phyloP scores from a whole-genome alignment of 2,797 vertebrate genomes.

The Garrulus glandarius region DNA sequence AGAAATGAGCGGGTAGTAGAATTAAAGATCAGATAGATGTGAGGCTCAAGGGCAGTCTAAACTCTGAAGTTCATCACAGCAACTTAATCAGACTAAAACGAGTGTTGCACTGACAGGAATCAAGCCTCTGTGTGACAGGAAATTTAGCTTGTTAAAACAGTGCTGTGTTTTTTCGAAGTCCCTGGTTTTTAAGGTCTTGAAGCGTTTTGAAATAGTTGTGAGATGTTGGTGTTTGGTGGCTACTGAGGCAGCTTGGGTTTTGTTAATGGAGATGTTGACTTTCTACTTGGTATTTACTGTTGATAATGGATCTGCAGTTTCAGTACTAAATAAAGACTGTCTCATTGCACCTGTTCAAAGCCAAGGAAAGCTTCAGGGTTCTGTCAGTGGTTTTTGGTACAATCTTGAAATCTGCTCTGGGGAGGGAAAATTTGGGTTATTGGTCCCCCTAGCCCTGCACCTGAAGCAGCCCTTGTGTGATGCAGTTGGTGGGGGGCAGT shows the following conservation, averaged over 20 bases:
- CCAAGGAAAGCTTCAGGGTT: background rate
- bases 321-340: background rate
- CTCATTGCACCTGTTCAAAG: background rate
- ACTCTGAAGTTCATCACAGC: constrained; percentile 79
- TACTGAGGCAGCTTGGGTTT: background rate
- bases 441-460: background rate
- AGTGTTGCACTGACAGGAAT: constrained; percentile 43
- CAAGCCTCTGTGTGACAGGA: constrained; percentile 32
- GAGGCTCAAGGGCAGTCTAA: constrained; percentile 74
- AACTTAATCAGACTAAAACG: constrained; percentile 72
- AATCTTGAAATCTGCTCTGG: background rate
- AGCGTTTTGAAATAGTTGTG: background rate
- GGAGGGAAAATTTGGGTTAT: background rate
- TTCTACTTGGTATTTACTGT: background rate
- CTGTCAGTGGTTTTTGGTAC: background rate
- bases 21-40: constrained; percentile 76
- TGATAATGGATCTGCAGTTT: background rate
- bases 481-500: background rate
- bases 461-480: background rate
- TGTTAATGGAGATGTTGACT: background rate
- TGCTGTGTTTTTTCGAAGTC: constrained; percentile 10
- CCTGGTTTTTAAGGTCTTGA: background rate
- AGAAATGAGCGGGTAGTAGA: constrained; percentile 70
- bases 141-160: constrained; percentile 43
- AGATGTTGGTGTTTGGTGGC: background rate